These are phyloP conservation scores for Podabrus alpinus DNA, from an alignment of 2,888 invertebrate species.

Conservation along the genomic window DNA sequence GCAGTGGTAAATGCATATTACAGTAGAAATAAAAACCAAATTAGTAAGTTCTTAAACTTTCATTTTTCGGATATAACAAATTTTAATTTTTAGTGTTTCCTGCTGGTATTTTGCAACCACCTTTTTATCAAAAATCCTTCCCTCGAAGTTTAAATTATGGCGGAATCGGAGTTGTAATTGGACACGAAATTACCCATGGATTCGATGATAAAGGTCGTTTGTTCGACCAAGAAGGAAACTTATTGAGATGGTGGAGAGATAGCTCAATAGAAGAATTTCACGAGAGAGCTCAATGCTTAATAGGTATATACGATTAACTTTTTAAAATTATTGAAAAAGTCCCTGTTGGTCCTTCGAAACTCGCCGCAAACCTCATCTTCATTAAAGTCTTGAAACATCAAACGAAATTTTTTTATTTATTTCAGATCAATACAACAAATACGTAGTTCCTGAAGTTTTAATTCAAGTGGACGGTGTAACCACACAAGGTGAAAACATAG, in stretches of 20 bases:
- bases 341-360: no score
- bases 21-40: constrained; percentile 92
- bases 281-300: constrained; percentile 75
- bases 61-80: background rate
- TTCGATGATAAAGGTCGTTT: constrained; percentile 90
- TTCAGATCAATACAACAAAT: constrained; percentile 80
- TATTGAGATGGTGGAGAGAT: constrained; percentile 85
- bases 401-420: constrained; percentile 11
- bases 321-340: no score
- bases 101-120: constrained; percentile 92
- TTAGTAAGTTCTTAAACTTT: constrained; percentile 61
- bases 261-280: constrained; percentile 75
- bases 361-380: background rate
- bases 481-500: constrained; percentile 92
- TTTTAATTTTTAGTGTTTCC: constrained; percentile 71
- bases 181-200: constrained; percentile 90
- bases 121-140: constrained; percentile 88
- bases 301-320: constrained; percentile 55
- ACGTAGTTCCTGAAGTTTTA: constrained; percentile 78
- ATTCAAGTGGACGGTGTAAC: constrained; percentile 76
- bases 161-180: constrained; percentile 90
- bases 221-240: constrained; percentile 92
- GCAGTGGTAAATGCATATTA: constrained; percentile 96
- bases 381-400: background rate
- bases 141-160: constrained; percentile 83